These are phyloP conservation scores for Prolemur simus DNA, from an alignment of 2,113 vertebrate species.

Conservation along the genomic window DNA sequence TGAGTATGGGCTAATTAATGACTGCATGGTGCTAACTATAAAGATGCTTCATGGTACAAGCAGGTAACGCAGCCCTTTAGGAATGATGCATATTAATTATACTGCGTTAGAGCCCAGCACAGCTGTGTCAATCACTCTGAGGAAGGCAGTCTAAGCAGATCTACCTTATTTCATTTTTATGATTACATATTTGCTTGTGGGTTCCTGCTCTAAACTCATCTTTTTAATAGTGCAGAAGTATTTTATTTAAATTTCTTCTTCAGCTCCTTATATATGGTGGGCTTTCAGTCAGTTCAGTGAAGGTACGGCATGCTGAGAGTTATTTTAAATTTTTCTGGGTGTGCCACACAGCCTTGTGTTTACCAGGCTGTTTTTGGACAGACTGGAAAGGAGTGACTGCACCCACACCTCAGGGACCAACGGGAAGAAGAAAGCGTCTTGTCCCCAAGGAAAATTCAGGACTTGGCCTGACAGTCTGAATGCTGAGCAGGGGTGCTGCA, in stretches of 20 bases:
- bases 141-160: background rate
- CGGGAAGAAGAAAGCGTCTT: background rate
- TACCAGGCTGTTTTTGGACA: background rate
- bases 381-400: background rate
- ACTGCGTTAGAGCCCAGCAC: background rate
- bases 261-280: background rate
- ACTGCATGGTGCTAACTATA: conserved; percentile 5
- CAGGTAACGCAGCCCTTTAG: background rate
- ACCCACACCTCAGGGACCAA: background rate
- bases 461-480: background rate
- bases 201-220: background rate
- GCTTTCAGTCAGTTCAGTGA: background rate
- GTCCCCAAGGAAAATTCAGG: background rate
- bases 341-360: background rate
- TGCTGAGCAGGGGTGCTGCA: no score
- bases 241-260: background rate
- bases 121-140: background rate
- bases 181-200: background rate
- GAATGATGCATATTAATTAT: conserved; percentile 51
- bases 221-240: background rate
- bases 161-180: background rate
- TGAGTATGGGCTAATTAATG: conserved; percentile 51
- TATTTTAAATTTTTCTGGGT: background rate
- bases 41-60: background rate
- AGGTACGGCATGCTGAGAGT: background rate